Conservation (phyloP, 2,113 vertebrate species). For the Trogon melanurus region DNA sequence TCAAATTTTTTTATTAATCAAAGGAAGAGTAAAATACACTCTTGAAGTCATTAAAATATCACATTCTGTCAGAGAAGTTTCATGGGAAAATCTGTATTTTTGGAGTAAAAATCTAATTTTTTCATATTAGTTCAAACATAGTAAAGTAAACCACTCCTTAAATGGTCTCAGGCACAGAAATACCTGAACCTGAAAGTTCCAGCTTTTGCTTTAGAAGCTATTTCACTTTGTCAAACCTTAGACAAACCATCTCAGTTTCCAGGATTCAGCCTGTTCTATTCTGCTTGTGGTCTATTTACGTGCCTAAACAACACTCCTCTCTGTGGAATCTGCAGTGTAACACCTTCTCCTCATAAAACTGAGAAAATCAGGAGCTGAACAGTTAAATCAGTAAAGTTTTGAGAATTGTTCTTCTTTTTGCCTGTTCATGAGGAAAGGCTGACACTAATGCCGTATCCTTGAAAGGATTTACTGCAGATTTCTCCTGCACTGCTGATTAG, state of each 20-base stretch:
- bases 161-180: neutral
- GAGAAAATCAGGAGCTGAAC: neutral
- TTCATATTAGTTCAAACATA: neutral
- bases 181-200: neutral
- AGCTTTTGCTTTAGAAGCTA: neutral
- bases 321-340: neutral
- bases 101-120: neutral
- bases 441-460: neutral
- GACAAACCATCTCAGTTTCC: neutral
- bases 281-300: neutral
- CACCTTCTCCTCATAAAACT: neutral
- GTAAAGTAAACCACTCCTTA: neutral
- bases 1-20: neutral
- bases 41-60: neutral
- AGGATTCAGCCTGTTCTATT: neutral
- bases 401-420: neutral
- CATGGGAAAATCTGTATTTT: neutral
- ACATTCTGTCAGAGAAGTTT: neutral
- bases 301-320: fast-evolving
- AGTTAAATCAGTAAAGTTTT: neutral
- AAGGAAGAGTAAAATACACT: neutral
- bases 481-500: neutral
- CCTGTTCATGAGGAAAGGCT: neutral
- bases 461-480: neutral
- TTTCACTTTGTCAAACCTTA: neutral